Conservation (phyloP, 2,797 vertebrate genomes). For the Protonibea diacanthus region DNA sequence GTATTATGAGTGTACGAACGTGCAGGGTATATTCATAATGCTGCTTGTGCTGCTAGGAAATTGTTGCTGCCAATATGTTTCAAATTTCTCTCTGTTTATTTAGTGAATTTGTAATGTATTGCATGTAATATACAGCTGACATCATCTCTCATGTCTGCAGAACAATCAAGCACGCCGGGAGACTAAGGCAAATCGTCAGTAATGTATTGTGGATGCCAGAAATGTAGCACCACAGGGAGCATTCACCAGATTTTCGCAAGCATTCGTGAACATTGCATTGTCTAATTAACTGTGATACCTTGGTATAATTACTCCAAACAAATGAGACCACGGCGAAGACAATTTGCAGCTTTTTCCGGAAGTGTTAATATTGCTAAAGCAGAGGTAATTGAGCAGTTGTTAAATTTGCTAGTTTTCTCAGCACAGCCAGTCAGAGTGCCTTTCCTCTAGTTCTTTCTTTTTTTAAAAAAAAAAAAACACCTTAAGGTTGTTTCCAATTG, state of each 20-base stretch:
- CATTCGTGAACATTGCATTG: constrained; percentile 32
- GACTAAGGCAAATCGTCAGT: constrained; percentile 36
- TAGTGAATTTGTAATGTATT: constrained; percentile 21
- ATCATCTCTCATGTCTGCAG: constrained; percentile 30
- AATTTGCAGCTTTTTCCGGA: constrained; percentile 8
- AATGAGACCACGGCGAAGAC: constrained; percentile 28
- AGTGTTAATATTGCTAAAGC: background rate
- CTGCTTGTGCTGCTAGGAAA: constrained; percentile 21
- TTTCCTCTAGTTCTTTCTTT: background rate
- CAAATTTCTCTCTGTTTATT: constrained; percentile 27
- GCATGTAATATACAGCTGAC: constrained; percentile 26
- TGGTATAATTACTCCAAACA: constrained; percentile 44
- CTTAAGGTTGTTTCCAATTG: constrained; percentile 19
- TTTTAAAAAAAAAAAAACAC: background rate
- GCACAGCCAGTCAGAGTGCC: background rate
- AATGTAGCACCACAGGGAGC: constrained; percentile 30
- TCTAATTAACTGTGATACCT: constrained; percentile 49
- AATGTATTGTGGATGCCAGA: constrained; percentile 48
- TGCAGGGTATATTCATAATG: constrained; percentile 9
- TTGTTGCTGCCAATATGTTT: constrained; percentile 14
- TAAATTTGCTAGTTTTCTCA: background rate
- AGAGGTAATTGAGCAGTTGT: background rate
- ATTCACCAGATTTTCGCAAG: constrained; percentile 37
- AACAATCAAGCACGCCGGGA: constrained; percentile 13
- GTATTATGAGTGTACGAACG: background rate